Evolutionary conservation across 2,797 vertebrate species (phyloP), one percentile per base, ranked within the genome.

Genomic region (Gymnodraco acuticeps): DNA sequence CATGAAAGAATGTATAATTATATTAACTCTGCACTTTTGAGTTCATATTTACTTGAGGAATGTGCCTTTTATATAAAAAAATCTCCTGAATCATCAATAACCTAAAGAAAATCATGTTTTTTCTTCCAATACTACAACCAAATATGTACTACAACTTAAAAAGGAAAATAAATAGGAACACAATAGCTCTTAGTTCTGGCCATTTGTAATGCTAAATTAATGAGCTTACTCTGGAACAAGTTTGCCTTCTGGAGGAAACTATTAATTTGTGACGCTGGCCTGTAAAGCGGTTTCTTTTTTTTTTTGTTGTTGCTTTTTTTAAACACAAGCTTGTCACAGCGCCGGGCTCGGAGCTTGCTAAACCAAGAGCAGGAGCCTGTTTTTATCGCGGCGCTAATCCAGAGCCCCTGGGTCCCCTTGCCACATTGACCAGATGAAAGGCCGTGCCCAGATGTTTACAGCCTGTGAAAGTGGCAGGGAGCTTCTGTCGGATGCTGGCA

Each of bases 341-440:
- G 81, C 84, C 68, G 58, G 73, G 80, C 83, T 93, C 84, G 78
- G 90, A 91, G 89, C 86, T 87, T 9, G 87, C 90, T 91, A 90
- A 45, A 91, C 83, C 75, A 67, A 90, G 82, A 76, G 82, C 84
- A 71, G 86, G 88, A 91, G 91, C 79, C 78, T 87, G 87, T 90
- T 92, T 94, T 93, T 91, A 95, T 91, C 88, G 82, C 89, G 87
- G 87, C 77, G 85, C 88, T 95, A 94, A 94, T 93, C 92, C 91
- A 88, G 91, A 87, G 91, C 92, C 93, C 92, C 92, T 91, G 90
- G 92, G 93, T 93, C 91, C 90, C 90, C 76, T 89, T 89, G 88
- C 88, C 92, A 89, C 92, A 92, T 85, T 91, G 85, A 93, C 91
- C 95, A 94, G 94, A 95, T 95, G 93, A 95, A 96, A 95, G 94